Evolutionary conservation across 2,113 vertebrate genomes (phyloP), one percentile per base, ranked within the genome.

Genomic region (Oostethus manadensis): DNA sequence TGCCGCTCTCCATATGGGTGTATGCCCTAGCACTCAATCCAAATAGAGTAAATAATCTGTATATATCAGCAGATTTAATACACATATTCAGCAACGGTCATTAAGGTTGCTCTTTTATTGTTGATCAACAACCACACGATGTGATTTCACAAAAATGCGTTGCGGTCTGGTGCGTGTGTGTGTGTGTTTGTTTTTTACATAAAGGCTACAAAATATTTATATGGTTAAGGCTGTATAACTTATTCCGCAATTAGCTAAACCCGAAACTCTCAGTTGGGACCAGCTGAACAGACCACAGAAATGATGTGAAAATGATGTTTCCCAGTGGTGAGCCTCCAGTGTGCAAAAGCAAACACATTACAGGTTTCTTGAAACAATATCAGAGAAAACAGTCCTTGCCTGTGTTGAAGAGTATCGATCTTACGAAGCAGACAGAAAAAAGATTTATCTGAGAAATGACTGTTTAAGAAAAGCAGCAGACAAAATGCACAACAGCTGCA

Each of bases 201-300:
- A 21, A 48, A 13, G 20, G 18, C 18, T 48, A 42, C 38, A 14
- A 42, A 14, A 5, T 14, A 42, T 14, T 42, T 42, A 56, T 40
- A 9, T 22, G 18, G 7, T 42, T 58, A 10, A 49, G 46, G 23
- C 35, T 43, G 23, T 48, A 22, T 22, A 6, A 18, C 18, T 44
- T 26, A 56, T 13, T 26, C 53, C 46, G 46, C 58, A 60, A 11
- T 14, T 8, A 64, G 40, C 23, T 51, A 22, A 68, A 51, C 48
- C 54, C 62, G 40, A 49, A 60, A 56, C 68, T 48, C 42, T 29
- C 76, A 83, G 71, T 55, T 46, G 26, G 47, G 64, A 60, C 62
- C 84, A 86, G 80, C 78, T 90, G 83, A 83, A 63, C 56, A 78
- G 14, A 54, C 35, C 20, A 57, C 71, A 66, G 66, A 71, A 71